Base-by-base conservation (phyloP, 2,113 vertebrate genomes). In the Entelurus aequoreus region DNA sequence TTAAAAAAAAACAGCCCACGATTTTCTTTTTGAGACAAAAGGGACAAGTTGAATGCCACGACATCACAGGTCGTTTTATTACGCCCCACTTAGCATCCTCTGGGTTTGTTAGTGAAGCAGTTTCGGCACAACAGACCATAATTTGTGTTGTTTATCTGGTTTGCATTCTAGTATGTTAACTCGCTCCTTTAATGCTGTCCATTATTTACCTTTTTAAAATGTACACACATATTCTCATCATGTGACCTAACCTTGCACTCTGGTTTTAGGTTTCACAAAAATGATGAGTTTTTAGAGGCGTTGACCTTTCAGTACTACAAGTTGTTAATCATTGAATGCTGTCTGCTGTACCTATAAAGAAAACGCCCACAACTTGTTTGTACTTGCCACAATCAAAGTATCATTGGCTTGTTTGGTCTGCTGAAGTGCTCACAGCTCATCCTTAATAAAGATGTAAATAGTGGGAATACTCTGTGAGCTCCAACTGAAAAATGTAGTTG, bases 211-310 rank as follows among this genome's bases (percentile, higher is more conserved):
- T 67, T 52, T 56, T 71, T 80, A 63, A 65, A 65, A 68, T 15
- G 16, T 16, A 13, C 59, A 48, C 58, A 16, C 48, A 19, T 62
- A 58, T 60, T 60, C 57, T 82, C 77, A 75, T 76, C 74, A 71
- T 73, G 75, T 83, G 76, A 79, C 76, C 81, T 74, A 81, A 77
- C 71, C 57, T 68, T 68, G 35, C 66, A 42, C 74, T 71, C 63
- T 77, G 84, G 79, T 73, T 82, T 74, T 77, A 83, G 81, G 79
- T 83, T 69, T 62, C 58, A 13, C 55, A 65, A 44, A 66, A 69
- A 78, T 46, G 68, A 71, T 75, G 77, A 69, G 74, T 70, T 76
- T 70, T 76, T 70, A 36, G 60, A 75, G 50, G 54, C 57, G 36
- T 52, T 64, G 60, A 49, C 56, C 38, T 73, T 47, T 54, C 66